Percentiles rank a stretch among this genome's conserved stretches.
These are phyloP conservation scores for Lutjanus erythropterus DNA, from an alignment of 2,113 vertebrate genomes.

Conservation along the genomic window DNA sequence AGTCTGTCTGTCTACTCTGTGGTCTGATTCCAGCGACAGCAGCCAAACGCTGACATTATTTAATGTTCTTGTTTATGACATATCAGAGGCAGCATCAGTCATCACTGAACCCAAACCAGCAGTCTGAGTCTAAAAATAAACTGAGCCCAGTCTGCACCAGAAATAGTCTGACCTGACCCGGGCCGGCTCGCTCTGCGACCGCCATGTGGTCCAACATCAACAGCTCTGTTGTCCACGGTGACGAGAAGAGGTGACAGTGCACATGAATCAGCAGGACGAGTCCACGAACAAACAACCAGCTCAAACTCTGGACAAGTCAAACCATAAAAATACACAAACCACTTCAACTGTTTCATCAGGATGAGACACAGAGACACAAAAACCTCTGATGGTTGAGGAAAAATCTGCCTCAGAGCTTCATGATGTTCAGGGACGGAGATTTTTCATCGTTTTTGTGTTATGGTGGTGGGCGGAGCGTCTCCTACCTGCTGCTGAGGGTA, in stretches of 20 bases:
- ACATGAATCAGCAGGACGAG: slow-evolving; percentile 10
- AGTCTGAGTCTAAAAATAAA: slow-evolving; percentile 67
- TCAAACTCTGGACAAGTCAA: not conserved
- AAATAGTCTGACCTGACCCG: slow-evolving; percentile 41
- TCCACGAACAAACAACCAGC: not conserved
- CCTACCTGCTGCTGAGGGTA: slow-evolving; percentile 94
- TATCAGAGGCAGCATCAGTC: not conserved
- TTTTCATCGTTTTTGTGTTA: not conserved
- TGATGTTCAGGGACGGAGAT: not conserved
- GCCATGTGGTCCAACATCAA: slow-evolving; percentile 26
- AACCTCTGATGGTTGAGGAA: too few species aligned
- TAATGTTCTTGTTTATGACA: not conserved
- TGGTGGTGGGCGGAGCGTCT: not conserved
- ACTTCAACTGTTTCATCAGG: not conserved
- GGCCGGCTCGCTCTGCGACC: slow-evolving; percentile 9
- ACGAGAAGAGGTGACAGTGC: not conserved
- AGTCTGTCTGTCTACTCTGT: too few species aligned
- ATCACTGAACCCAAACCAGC: slow-evolving; percentile 40
- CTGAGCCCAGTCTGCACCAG: slow-evolving; percentile 33
- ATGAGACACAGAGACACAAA: too few species aligned
- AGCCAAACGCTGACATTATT: not conserved
- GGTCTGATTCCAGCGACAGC: not conserved
- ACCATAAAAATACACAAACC: not conserved
- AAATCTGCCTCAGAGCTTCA: not conserved
- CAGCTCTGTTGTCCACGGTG: not conserved